Base-by-base conservation (phyloP, 2,888 invertebrate genomes). In the Dryadula phaetusa region DNA sequence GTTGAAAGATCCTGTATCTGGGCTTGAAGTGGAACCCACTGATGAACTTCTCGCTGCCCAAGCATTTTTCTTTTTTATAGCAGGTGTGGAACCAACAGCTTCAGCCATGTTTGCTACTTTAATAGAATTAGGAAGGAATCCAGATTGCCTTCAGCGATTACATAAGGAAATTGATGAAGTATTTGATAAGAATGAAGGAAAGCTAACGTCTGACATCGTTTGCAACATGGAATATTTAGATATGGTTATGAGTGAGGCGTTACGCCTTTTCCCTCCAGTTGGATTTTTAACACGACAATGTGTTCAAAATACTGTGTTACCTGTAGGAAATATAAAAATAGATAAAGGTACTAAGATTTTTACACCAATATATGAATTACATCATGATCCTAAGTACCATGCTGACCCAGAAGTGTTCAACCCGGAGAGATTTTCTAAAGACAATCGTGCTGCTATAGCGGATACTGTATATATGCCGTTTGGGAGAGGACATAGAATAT, bases 401-500 rank as follows among this genome's bases (percentile, higher is more conserved):
- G 82, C 86, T 0, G 78, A 93, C 14, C 93, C 93, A 0, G 82
- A 88, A 54, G 77, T 77, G 3, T 92, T 92, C 74, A 82, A 87
- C 61, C 92, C 92, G 1, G 86, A 91, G 2, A 80, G 90, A 61
- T 87, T 87, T 72, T 67, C 76, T 7, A 74, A 77, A 0, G 82
- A 86, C 37, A 69, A 73, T 5, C 79, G 76, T 37, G 69, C 80
- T 32, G 86, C 78, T 53, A 73, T 79, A 18, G 62, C 71, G 56
- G 84, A 84, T 20, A 73, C 77, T 34, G 79, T 80, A 0, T 93
- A 85, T 64, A 74, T 89, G 75, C 90, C 93, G 0, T 93, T 92
- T 72, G 93, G 93, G 0, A 87, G 80, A 74, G 93, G 93, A 0
- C 83, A 84, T 3, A 79, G 93, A 42, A 77, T 82, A 18, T 93